Conservation (phyloP, 2,797 vertebrate genomes). For the Parauchenoglanis ngamensis region DNA sequence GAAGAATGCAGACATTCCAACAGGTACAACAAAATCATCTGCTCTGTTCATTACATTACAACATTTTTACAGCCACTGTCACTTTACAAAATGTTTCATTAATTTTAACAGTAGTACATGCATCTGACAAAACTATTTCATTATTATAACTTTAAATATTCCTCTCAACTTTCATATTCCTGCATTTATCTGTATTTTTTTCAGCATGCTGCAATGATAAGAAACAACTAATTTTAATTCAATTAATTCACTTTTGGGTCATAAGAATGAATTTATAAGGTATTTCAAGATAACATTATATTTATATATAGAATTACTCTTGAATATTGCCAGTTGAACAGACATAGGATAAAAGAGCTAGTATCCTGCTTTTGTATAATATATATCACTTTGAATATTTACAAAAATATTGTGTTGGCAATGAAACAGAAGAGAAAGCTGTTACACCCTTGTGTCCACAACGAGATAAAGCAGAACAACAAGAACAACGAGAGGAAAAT, state of each 20-base stretch:
- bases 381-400: background rate
- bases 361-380: background rate
- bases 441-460: background rate
- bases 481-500: background rate
- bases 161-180: background rate
- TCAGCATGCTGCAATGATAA: background rate
- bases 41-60: background rate
- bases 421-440: background rate
- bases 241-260: background rate
- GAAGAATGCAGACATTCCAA: rapidly evolving
- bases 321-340: background rate
- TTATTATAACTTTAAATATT: background rate
- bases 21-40: background rate
- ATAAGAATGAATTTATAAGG: background rate
- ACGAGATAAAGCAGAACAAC: background rate
- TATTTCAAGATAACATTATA: background rate
- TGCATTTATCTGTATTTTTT: background rate
- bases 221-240: background rate
- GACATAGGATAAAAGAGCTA: background rate
- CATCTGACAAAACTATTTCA: background rate
- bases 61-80: background rate
- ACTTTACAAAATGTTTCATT: background rate
- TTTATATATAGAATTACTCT: background rate
- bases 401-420: background rate
- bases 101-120: background rate